phyloP scores from a whole-genome alignment of 1,140 invertebrate genomes.

The Batillaria attramentaria region DNA sequence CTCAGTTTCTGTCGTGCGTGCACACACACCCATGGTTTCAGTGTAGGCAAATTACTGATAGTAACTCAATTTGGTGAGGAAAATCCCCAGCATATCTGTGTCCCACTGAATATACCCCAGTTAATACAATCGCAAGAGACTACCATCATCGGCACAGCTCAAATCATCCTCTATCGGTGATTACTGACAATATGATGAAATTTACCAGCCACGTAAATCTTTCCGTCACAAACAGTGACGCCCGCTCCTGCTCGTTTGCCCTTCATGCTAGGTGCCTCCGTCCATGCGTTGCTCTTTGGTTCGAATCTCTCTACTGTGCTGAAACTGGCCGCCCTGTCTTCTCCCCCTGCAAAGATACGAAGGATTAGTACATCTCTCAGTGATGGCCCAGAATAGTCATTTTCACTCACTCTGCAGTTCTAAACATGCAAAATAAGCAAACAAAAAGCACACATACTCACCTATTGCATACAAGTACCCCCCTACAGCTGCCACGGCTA shows the following conservation, averaged over 20 bases:
- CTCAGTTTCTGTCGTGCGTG: too few relatives aligned
- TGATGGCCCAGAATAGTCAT: background rate
- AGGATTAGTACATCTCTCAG: too few relatives aligned
- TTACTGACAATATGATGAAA: too few relatives aligned
- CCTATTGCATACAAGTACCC: conserved; percentile 91
- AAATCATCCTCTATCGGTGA: too few relatives aligned
- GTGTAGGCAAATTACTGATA: too few relatives aligned
- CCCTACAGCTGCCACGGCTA: conserved; percentile 88
- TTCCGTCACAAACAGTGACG: conserved; percentile 67
- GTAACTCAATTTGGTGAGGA: too few relatives aligned
- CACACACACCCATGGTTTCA: too few relatives aligned
- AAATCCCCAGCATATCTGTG: too few relatives aligned
- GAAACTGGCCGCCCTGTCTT: conserved; percentile 64
- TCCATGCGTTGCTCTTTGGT: conserved; percentile 84
- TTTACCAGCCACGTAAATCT: conserved; percentile 68
- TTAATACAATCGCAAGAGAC: too few relatives aligned
- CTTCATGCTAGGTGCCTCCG: conserved; percentile 65
- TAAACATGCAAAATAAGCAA: background rate
- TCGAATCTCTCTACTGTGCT: conserved; percentile 87
- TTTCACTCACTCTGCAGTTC: background rate
- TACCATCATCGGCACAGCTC: too few relatives aligned
- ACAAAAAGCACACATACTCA: conserved; percentile 61
- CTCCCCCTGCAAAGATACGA: conserved; percentile 62
- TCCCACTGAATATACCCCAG: too few relatives aligned
- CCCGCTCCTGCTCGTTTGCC: conserved; percentile 65